Conservation (phyloP, 2,113 vertebrate species). For the Myanophis thanlyinensis region DNA sequence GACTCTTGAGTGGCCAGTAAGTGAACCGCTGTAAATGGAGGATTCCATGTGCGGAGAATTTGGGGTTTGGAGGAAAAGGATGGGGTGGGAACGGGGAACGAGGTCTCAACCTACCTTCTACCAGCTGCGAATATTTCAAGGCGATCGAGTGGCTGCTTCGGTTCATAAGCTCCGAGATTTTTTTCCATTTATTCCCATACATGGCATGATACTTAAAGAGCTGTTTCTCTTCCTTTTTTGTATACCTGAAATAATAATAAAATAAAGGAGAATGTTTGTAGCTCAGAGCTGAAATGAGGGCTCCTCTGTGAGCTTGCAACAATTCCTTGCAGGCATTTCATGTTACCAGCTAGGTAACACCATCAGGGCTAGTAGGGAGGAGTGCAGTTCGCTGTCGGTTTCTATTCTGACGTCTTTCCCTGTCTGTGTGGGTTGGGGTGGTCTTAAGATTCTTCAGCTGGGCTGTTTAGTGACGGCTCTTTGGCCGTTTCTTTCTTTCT, state of each 20-base stretch:
- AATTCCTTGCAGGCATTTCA: background rate
- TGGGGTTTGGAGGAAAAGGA: background rate
- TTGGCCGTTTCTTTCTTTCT: no score
- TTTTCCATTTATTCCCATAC: slow-evolving; percentile 65
- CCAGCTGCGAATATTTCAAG: slow-evolving; percentile 59
- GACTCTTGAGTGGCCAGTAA: background rate
- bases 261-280: background rate
- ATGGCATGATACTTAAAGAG: slow-evolving; percentile 49
- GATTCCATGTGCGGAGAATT: background rate
- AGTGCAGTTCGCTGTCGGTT: no score
- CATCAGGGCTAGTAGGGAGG: no score
- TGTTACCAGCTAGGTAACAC: background rate
- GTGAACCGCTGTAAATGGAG: background rate
- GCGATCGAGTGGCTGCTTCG: slow-evolving; percentile 44
- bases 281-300: background rate
- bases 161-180: slow-evolving; percentile 49
- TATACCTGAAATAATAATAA: slow-evolving; percentile 45
- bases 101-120: slow-evolving; percentile 29
- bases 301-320: no score
- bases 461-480: no score
- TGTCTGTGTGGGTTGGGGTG: no score
- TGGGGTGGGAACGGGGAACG: no score
- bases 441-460: no score
- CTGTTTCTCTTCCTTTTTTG: slow-evolving; percentile 42
- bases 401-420: no score